Evolutionary conservation across 1,140 invertebrate species (phyloP).

Genomic region (Limonius californicus): DNA sequence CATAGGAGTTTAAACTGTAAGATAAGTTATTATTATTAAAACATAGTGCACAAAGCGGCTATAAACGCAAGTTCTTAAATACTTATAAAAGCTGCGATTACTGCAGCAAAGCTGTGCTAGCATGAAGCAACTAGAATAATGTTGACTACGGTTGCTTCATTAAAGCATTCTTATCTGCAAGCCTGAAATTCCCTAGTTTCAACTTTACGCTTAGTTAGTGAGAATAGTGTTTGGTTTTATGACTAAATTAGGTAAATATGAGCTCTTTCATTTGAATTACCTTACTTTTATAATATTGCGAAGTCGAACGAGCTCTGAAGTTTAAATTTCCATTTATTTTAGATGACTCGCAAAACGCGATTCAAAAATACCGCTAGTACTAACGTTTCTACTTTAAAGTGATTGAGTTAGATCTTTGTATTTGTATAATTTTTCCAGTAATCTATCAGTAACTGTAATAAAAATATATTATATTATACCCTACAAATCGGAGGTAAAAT

Average conservation of each 20-base stretch:
- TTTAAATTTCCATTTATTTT: no score
- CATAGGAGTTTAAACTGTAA: background rate
- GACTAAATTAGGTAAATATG: background rate
- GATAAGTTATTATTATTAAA: constrained; percentile 9
- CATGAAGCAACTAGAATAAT: background rate
- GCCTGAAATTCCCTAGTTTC: background rate
- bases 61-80: background rate
- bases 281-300: background rate
- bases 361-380: no score
- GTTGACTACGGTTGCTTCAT: background rate
- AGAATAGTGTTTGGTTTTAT: background rate
- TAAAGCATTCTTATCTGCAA: background rate
- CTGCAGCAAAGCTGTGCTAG: background rate
- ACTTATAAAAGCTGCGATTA: background rate
- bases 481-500: no score
- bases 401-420: no score
- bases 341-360: no score
- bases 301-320: no score
- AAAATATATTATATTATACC: no score
- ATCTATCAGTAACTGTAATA: no score
- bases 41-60: background rate
- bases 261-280: background rate
- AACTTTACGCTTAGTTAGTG: background rate
- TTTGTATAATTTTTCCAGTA: no score
- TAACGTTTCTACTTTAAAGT: no score